These are phyloP conservation scores for Saccopteryx bilineata DNA, from an alignment of 2,113 vertebrate genomes.

Conservation along the genomic window DNA sequence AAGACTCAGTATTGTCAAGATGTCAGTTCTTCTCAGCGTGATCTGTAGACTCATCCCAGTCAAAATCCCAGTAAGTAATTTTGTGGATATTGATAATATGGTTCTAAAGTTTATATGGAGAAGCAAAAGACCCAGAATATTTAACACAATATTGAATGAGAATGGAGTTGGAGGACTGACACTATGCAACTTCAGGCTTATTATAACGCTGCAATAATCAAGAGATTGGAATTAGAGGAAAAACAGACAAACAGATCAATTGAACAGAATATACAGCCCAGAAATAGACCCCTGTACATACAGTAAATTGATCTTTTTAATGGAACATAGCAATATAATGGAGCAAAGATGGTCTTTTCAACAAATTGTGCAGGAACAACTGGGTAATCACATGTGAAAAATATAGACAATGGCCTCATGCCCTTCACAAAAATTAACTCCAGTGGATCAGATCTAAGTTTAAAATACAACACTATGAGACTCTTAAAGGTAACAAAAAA, in stretches of 20 bases:
- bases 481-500: background rate
- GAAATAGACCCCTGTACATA: background rate
- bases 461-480: background rate
- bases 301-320: background rate
- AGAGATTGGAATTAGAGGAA: background rate
- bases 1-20: too few relatives aligned
- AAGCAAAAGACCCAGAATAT: background rate
- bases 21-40: too few relatives aligned
- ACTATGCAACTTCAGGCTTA: background rate
- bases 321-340: background rate
- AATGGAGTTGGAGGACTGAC: background rate
- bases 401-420: background rate
- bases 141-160: background rate
- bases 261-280: background rate
- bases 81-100: background rate
- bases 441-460: background rate
- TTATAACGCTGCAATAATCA: background rate
- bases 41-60: too few relatives aligned
- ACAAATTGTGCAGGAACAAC: background rate
- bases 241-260: background rate
- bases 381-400: background rate
- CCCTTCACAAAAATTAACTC: background rate
- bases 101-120: background rate
- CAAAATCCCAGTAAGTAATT: background rate
- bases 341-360: background rate